These are phyloP conservation scores for Iphiclides podalirius DNA, from an alignment of 2,888 invertebrate genomes.

Conservation along the genomic window DNA sequence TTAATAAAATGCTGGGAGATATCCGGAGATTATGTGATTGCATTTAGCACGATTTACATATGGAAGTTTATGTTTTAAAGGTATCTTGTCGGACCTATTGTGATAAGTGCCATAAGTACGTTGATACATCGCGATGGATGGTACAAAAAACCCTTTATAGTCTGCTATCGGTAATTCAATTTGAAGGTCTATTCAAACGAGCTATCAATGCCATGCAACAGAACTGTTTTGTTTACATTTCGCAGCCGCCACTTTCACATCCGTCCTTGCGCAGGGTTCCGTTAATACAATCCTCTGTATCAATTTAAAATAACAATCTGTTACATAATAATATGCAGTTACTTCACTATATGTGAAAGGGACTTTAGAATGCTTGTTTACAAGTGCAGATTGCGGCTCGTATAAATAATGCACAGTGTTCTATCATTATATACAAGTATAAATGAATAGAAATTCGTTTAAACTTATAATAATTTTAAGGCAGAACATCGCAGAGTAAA, in stretches of 20 bases:
- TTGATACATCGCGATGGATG: no score
- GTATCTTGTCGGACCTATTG: no score
- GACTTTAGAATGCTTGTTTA: not conserved
- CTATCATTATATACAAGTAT: no score
- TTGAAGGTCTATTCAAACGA: not conserved
- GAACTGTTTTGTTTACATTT: slow-evolving; percentile 22
- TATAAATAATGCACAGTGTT: not conserved
- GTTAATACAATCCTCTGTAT: slow-evolving; percentile 35
- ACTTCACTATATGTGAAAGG: not conserved
- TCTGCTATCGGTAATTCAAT: slow-evolving; percentile 6
- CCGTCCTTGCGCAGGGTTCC: slow-evolving; percentile 32
- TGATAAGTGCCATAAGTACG: no score
- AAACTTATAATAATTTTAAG: no score
- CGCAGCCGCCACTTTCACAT: slow-evolving; percentile 34
- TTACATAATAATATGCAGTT: slow-evolving; percentile 24
- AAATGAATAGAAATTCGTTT: no score
- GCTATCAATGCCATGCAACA: slow-evolving; percentile 2
- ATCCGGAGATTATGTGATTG: no score
- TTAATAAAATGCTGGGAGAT: no score
- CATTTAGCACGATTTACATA: no score
- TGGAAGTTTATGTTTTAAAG: no score
- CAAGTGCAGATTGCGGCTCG: not conserved
- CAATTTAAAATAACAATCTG: slow-evolving; percentile 35
- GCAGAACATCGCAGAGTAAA: slow-evolving; percentile 3
- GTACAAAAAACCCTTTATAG: no score